Conservation (phyloP, 2,113 vertebrate species). For the Neopipo cinnamomea region DNA sequence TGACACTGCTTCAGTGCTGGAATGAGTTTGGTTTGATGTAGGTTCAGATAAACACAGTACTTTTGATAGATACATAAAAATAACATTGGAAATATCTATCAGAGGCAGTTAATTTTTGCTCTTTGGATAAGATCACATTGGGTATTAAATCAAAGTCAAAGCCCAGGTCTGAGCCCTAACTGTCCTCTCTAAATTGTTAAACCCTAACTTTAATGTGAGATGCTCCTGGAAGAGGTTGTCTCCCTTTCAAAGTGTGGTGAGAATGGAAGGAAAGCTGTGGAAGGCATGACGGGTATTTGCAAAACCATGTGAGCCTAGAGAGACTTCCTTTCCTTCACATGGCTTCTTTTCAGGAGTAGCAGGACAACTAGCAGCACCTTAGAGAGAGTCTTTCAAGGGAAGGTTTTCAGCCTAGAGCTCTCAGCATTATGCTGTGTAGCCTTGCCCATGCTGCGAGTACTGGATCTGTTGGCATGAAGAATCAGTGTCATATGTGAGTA, state of each 20-base stretch:
- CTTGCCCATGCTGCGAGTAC: background rate
- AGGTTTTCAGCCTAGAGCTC: background rate
- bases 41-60: background rate
- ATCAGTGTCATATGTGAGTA: background rate
- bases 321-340: background rate
- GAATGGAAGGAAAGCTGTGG: background rate
- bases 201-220: background rate
- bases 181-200: background rate
- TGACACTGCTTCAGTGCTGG: background rate
- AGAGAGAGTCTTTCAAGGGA: background rate
- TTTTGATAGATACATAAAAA: background rate
- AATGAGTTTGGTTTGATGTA: background rate
- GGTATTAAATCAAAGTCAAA: background rate
- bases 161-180: background rate
- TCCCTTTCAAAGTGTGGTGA: background rate
- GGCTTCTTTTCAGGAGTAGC: background rate
- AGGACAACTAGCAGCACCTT: background rate
- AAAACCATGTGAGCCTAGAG: background rate
- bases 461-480: background rate
- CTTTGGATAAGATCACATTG: background rate
- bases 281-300: background rate
- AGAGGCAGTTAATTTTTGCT: background rate
- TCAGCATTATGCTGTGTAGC: background rate
- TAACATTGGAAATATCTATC: background rate
- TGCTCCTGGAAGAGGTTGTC: background rate